Evolutionary conservation across 2,113 vertebrate species (phyloP), one percentile per base, ranked within the genome.

Genomic region (Pseudorhombus dupliciocellatus): DNA sequence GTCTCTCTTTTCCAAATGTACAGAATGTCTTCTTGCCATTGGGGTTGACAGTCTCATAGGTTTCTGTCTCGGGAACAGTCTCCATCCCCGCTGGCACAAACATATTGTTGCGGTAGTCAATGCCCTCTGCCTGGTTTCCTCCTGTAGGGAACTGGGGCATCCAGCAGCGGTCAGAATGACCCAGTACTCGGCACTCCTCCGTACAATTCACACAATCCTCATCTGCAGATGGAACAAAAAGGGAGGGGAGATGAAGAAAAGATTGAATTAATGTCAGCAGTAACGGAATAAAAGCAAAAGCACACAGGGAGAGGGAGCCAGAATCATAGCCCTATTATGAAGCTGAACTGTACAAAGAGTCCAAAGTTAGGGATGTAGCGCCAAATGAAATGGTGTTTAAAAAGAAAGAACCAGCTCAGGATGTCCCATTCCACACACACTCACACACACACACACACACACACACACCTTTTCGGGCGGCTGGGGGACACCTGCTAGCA

Each of bases 11-110:
- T 82, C 98, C 98, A 89, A 99, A 99, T 81, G 98, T 99, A 94
- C 98, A 99, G 95, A 99, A 99, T 51, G 98, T 99, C 93, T 99
- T 99, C 94, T 99, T 99, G 91, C 98, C 97, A 1, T 96, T 96
- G 85, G 95, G 95, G 90, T 96, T 97, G 91, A 97, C 95, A 77
- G 96, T 95, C 93, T 99, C 98, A 0, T 98, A 98, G 89, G 95
- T 95, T 90, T 98, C 97, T 66, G 97, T 96, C 89, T 97, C 96
- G 1, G 96, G 94, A 24, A 95, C 95, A 52, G 96, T 91, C 93
- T 99, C 98, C 90, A 98, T 97, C 61, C 94, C 94, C 61, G 95
- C 96, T 75, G 97, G 97, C 86, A 99, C 96, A 87, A 99, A 99
- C 93, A 99, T 94, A 93, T 99, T 99, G 95, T 96, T 98, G 93